Evolutionary conservation across 2,113 vertebrate genomes (phyloP), one percentile per base, ranked within the genome.

Genomic region (Erpornis zantholeuca): DNA sequence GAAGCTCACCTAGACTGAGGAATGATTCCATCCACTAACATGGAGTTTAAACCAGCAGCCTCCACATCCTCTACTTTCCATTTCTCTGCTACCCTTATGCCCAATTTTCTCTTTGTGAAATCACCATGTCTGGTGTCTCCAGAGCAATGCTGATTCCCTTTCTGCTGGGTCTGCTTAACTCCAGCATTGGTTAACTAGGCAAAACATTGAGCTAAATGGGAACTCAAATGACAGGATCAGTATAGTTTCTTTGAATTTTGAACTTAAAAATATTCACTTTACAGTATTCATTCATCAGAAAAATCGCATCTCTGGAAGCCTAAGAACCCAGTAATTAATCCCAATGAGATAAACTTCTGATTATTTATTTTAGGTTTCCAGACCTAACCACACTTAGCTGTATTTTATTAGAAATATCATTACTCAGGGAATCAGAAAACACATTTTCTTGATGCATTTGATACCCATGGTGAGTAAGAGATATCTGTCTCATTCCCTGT

Each of bases 391-490:
- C 21, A 61, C 3, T 64, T 80, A 75, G 16, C 22, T 88, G 59
- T 53, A 64, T 84, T 88, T 93, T 95, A 60, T 92, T 81, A 56
- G 68, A 83, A 86, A 53, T 1, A 2, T 21, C 15, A 59, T 90
- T 88, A 73, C 29, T 80, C 20, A 64, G 35, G 73, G 61, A n/a
- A 38, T 15, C 78, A 47, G 79, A 84, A 86, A 95, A 77, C n/a
- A 91, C 18, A 61, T 85, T 68, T 94, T 89, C 31, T 22, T 44
- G 68, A 54, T 72, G 56, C 24, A 56, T 96, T 95, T 36, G 23
- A 69, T 96, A 87, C 45, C 29, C 5, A 63, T 1, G 8, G 44
- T 83, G 31, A 68, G 12, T 11, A 84, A 88, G 25, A 59, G 52
- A 76, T 82, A 86, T n/a, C 40, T 64, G 11, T 87, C 20, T 79